Percentiles rank a stretch among this genome's conserved stretches.
Conservation (phyloP, 2,888 invertebrate species). For the Mythimna pallens region DNA sequence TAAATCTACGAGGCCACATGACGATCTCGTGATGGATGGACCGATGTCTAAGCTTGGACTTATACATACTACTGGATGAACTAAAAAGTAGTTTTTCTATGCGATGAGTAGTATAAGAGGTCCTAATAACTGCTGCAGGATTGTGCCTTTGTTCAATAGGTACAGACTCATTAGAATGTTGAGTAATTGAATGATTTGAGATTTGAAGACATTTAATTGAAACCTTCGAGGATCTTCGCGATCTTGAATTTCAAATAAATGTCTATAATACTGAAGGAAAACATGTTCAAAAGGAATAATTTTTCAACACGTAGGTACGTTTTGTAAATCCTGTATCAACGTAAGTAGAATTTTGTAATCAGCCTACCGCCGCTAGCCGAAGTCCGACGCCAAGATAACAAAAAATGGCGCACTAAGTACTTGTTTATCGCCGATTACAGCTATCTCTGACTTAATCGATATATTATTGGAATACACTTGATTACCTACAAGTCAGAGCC, state of each 20-base stretch:
- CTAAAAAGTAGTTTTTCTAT: background rate
- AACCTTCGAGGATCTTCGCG: too few species aligned
- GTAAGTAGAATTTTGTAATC: conserved; percentile 28
- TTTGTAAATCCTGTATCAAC: conserved; percentile 19
- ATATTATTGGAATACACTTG: conserved; percentile 41
- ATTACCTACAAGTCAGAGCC: conserved; percentile 15
- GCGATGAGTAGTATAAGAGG: background rate
- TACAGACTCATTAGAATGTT: too few species aligned
- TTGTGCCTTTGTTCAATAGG: background rate
- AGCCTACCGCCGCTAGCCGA: conserved; percentile 33
- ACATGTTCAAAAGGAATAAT: background rate
- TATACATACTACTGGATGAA: background rate
- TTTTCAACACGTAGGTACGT: background rate
- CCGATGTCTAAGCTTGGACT: background rate
- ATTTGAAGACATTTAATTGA: background rate
- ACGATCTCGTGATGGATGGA: background rate
- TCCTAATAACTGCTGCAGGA: background rate
- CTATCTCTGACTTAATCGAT: conserved; percentile 36
- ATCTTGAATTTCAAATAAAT: background rate
- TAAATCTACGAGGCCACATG: background rate
- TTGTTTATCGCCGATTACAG: conserved; percentile 29
- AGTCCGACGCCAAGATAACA: conserved; percentile 34
- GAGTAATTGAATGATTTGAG: background rate
- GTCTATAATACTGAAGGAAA: background rate
- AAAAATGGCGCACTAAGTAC: conserved; percentile 46